phyloP scores from a whole-genome alignment of 2,888 invertebrate genomes.

The Machimus atricapillus region DNA sequence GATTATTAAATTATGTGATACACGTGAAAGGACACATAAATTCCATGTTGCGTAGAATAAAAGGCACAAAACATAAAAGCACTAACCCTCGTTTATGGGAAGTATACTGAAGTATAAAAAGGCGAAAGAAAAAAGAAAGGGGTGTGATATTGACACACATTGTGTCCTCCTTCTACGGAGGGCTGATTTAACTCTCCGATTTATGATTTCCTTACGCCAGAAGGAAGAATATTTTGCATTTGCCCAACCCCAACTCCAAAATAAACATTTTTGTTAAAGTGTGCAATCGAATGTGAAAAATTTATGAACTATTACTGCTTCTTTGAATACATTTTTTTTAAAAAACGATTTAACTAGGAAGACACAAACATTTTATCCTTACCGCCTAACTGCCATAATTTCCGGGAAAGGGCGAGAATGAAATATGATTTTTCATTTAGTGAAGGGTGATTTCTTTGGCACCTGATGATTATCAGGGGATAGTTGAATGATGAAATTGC shows the following conservation, averaged over 20 bases:
- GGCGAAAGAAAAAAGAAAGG: conserved; percentile 1
- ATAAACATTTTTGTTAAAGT: conserved; percentile 27
- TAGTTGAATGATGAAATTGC: not conserved
- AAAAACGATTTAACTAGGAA: not conserved
- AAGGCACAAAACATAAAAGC: conserved; percentile 9
- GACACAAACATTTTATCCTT: not conserved
- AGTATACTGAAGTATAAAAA: not conserved
- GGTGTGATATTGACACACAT: conserved; percentile 44
- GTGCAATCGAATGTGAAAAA: conserved; percentile 27
- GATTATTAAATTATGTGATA: conserved; percentile 45
- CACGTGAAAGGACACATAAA: conserved; percentile 45
- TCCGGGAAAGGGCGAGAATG: not conserved
- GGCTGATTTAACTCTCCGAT: conserved; percentile 41
- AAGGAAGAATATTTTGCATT: conserved; percentile 31
- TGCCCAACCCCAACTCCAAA: conserved; percentile 1
- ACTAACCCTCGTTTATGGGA: not conserved
- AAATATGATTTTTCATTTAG: not conserved
- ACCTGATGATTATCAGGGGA: not conserved
- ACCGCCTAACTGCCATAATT: not conserved
- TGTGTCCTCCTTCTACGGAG: conserved; percentile 37
- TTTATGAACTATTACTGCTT: conserved; percentile 4
- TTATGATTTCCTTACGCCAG: conserved; percentile 44
- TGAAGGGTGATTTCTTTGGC: not conserved
- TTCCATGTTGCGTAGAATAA: conserved; percentile 34
- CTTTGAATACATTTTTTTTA: not conserved